A percentile compares a stretch with the other conserved stretches of the same genome.
phyloP scores from a whole-genome alignment of 1,140 invertebrate species.

The Lepidurus couesii region DNA sequence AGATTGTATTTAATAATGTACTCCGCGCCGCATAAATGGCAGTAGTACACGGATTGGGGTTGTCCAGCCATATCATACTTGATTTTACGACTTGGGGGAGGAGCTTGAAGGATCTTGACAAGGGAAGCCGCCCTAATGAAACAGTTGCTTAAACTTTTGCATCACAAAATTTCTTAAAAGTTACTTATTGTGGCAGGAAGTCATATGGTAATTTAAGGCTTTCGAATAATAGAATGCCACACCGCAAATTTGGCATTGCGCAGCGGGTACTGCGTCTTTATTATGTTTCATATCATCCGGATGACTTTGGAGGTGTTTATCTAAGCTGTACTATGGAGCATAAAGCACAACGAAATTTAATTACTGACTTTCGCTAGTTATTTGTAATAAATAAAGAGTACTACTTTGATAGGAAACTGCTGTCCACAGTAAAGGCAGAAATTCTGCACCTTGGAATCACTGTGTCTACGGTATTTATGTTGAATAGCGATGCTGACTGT shows the following conservation, averaged over 20 bases:
- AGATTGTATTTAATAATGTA: constrained; percentile 63
- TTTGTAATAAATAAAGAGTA: constrained; percentile 39
- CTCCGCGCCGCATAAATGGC: constrained; percentile 60
- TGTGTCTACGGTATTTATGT: constrained; percentile 61
- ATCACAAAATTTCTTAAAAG: constrained; percentile 22
- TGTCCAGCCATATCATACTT: constrained; percentile 53
- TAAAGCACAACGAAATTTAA: constrained; percentile 17
- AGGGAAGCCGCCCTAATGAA: constrained; percentile 47
- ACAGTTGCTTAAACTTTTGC: not conserved
- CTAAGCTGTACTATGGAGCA: constrained; percentile 52
- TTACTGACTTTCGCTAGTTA: not conserved
- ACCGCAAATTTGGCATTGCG: constrained; percentile 55
- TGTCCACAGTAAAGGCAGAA: constrained; percentile 62
- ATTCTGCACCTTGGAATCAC: constrained; percentile 55
- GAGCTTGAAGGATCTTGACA: constrained; percentile 50
- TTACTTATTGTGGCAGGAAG: constrained; percentile 55
- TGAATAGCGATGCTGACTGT: constrained; percentile 58
- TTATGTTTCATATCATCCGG: constrained; percentile 23
- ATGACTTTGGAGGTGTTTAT: constrained; percentile 52
- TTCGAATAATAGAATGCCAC: constrained; percentile 54
- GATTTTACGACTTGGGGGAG: constrained; percentile 55
- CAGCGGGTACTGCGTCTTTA: constrained; percentile 38
- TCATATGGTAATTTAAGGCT: constrained; percentile 58
- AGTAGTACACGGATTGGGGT: constrained; percentile 57
- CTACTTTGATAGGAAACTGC: constrained; percentile 63